Evolutionary conservation across 2,888 invertebrate species (phyloP).

Genomic region (Xylocampa areola): DNA sequence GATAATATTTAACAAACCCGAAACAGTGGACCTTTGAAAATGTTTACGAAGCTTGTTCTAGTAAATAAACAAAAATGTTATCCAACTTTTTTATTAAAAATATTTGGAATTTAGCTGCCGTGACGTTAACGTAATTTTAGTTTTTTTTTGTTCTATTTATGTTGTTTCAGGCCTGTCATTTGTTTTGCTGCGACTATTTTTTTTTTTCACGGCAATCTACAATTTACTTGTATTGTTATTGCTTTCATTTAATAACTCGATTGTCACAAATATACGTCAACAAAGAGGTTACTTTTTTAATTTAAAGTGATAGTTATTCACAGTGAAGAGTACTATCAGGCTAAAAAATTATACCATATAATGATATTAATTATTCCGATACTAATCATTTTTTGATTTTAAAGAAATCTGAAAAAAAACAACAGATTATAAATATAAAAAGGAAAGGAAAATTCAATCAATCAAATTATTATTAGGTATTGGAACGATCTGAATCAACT

Average conservation of each 20-base stretch:
- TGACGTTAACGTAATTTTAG: conserved; percentile 13
- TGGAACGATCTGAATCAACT: too few species aligned
- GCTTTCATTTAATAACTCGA: neutral
- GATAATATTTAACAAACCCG: conserved; percentile 9
- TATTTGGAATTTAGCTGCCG: conserved; percentile 43
- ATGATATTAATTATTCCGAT: too few species aligned
- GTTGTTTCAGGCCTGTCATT: conserved; percentile 8
- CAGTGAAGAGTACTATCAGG: too few species aligned
- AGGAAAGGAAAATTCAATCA: too few species aligned
- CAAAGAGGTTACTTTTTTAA: too few species aligned
- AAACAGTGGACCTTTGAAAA: conserved; percentile 12
- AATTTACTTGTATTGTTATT: conserved; percentile 16
- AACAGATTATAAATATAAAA: too few species aligned
- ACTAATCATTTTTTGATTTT: too few species aligned
- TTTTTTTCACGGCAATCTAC: conserved; percentile 39
- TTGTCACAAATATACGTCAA: neutral
- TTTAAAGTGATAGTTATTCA: too few species aligned
- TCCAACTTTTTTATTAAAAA: conserved; percentile 36
- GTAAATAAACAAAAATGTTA: conserved; percentile 24
- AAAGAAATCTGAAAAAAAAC: too few species aligned
- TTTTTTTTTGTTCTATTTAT: conserved; percentile 7
- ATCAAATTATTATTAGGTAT: too few species aligned
- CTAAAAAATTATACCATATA: too few species aligned
- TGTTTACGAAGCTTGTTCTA: conserved; percentile 15
- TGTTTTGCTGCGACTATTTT: conserved; percentile 1